Conservation (phyloP, 2,888 invertebrate species). For the Drosophila robusta region DNA sequence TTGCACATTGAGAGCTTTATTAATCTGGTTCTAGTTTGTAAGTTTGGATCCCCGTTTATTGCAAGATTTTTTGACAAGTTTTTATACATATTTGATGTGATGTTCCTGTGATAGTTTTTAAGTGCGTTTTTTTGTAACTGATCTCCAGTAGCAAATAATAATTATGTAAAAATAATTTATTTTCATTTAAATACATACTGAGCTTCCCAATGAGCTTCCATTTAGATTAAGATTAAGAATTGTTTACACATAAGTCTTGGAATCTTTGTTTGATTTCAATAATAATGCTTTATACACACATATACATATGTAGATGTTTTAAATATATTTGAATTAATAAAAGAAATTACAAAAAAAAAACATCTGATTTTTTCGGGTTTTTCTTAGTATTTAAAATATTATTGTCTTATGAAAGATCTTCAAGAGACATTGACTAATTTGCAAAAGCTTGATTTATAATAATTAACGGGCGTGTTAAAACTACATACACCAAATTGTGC, state of each 20-base stretch:
- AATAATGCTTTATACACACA: conserved; percentile 4
- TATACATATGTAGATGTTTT: not conserved
- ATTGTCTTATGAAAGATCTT: too few species aligned
- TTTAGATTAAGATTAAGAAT: conserved; percentile 12
- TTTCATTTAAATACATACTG: conserved; percentile 17
- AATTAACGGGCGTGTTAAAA: too few species aligned
- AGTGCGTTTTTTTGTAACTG: conserved; percentile 65
- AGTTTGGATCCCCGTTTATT: conserved; percentile 39
- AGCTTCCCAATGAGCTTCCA: conserved; percentile 63
- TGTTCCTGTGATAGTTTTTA: conserved; percentile 84
- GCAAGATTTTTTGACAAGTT: conserved; percentile 14
- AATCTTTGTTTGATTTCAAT: conserved; percentile 7
- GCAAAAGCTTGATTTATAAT: too few species aligned
- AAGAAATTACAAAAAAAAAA: not conserved
- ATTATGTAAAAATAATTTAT: conserved; percentile 40
- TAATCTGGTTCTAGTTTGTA: conserved; percentile 54
- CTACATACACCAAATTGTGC: too few species aligned
- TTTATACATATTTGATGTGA: conserved; percentile 62
- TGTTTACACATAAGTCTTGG: conserved; percentile 1
- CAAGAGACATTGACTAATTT: too few species aligned
- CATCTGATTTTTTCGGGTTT: too few species aligned
- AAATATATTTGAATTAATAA: not conserved
- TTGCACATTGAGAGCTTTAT: conserved; percentile 66
- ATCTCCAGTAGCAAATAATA: conserved; percentile 69
- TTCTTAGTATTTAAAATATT: not conserved